phyloP scores from a whole-genome alignment of 2,797 vertebrate species.

The Distichodus sexfasciatus region DNA sequence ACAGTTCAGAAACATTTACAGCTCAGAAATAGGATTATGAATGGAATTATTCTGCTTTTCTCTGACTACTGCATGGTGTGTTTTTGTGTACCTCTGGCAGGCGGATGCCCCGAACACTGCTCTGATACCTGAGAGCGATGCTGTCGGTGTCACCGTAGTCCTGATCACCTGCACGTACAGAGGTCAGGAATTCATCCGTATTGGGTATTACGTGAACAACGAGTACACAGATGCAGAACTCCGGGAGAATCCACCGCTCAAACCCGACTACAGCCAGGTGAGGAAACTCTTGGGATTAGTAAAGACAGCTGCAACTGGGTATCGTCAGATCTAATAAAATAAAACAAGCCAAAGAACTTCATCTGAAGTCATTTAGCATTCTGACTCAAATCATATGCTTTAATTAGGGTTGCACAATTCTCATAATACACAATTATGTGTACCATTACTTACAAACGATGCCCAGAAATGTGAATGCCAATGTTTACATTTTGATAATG shows the following conservation, averaged over 20 bases:
- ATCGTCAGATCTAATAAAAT: too few species aligned
- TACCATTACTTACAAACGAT: too few species aligned
- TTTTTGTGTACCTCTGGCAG: conserved; percentile 60
- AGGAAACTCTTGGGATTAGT: conserved; percentile 1
- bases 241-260: conserved; percentile 86
- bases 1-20: too few species aligned
- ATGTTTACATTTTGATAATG: too few species aligned
- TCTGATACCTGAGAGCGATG: conserved; percentile 89
- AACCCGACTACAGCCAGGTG: conserved; percentile 89
- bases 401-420: too few species aligned
- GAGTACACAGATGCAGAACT: conserved; percentile 88
- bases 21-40: neutral
- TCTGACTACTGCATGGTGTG: neutral
- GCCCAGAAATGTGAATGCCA: too few species aligned
- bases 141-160: conserved; percentile 89
- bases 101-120: conserved; percentile 86
- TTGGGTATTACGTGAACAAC: conserved; percentile 94
- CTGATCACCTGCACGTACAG: conserved; percentile 92
- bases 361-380: too few species aligned
- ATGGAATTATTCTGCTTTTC: neutral
- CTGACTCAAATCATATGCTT: too few species aligned
- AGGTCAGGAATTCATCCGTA: conserved; percentile 90
- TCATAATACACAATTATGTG: too few species aligned
- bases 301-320: too few species aligned
- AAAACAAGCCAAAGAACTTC: too few species aligned